phyloP scores from a whole-genome alignment of 2,888 invertebrate genomes.

The Zygogramma bicolorata region DNA sequence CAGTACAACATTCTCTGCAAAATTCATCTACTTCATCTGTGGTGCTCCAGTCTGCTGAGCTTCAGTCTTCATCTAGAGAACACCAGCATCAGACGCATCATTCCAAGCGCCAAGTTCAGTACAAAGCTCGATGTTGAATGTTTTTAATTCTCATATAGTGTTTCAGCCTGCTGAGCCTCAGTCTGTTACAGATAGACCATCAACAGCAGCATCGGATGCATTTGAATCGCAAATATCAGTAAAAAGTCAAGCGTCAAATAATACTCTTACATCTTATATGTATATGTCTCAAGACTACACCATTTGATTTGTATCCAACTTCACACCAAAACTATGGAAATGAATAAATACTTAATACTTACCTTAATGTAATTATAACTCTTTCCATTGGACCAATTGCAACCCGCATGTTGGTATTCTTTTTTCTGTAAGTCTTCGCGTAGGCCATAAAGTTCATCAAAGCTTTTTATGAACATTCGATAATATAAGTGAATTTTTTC shows the following conservation, averaged over 20 bases:
- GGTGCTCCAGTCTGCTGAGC: neutral
- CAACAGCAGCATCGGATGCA: neutral
- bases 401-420: neutral
- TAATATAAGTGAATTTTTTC: neutral
- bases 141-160: neutral
- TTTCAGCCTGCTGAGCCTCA: neutral
- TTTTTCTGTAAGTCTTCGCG: conserved; percentile 1
- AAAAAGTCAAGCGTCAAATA: neutral
- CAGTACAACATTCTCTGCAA: neutral
- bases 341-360: neutral
- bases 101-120: neutral
- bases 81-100: neutral
- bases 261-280: neutral
- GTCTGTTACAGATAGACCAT: neutral
- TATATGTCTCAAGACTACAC: neutral
- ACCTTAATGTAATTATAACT: neutral
- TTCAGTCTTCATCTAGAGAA: neutral
- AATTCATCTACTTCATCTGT: neutral
- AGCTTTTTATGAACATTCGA: neutral
- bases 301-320: neutral
- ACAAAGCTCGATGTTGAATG: neutral
- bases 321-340: neutral
- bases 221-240: neutral
- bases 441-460: neutral
- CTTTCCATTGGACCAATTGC: conserved; percentile 1